A percentile compares a stretch with the other conserved stretches of the same genome.
phyloP scores from a whole-genome alignment of 1,140 invertebrate genomes.

The Archivesica marissinica region DNA sequence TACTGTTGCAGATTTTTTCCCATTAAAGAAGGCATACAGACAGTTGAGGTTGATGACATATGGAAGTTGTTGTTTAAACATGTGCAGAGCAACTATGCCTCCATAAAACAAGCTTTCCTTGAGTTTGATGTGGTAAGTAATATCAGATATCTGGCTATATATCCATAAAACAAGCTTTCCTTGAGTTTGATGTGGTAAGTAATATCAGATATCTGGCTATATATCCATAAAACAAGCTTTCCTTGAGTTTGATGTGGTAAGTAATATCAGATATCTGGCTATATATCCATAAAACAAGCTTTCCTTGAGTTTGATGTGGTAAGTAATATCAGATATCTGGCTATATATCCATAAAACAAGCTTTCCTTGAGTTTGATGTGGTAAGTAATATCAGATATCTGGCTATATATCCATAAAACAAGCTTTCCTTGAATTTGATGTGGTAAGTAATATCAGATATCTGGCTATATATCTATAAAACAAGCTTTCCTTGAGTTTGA shows the following conservation, averaged over 20 bases:
- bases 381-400: too few relatives aligned
- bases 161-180: conserved; percentile 81
- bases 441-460: too few relatives aligned
- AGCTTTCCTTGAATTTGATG: too few relatives aligned
- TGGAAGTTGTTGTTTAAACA: conserved; percentile 79
- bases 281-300: conserved; percentile 80
- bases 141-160: too few relatives aligned
- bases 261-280: too few relatives aligned
- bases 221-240: conserved; percentile 82
- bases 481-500: too few relatives aligned
- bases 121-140: conserved; percentile 79
- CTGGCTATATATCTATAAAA: too few relatives aligned
- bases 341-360: too few relatives aligned
- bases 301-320: conserved; percentile 81
- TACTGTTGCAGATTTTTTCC: conserved; percentile 76
- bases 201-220: too few relatives aligned
- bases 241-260: conserved; percentile 80
- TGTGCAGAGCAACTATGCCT: conserved; percentile 75
- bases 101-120: conserved; percentile 80
- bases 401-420: too few relatives aligned
- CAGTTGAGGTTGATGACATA: conserved; percentile 73
- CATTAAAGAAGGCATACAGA: conserved; percentile 76
- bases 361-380: too few relatives aligned
- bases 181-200: conserved; percentile 80
- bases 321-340: too few relatives aligned